Conservation (phyloP, 2,113 vertebrate genomes). For the Myotis lucifugus region DNA sequence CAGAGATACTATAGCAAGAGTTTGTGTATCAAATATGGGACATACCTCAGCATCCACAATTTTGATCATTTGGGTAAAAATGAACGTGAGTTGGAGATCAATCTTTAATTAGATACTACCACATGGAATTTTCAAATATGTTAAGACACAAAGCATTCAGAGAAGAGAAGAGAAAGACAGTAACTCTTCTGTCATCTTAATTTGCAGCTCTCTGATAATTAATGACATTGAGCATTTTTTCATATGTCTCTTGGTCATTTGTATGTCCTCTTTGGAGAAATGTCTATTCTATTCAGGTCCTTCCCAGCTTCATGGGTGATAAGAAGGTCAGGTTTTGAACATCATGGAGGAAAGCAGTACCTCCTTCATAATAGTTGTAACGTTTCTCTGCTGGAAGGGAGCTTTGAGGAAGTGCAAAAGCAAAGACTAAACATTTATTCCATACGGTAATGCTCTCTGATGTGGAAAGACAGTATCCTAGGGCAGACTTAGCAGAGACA, state of each 20-base stretch:
- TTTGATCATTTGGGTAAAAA: background rate
- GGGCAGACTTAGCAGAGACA: background rate
- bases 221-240: too few relatives aligned
- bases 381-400: background rate
- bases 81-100: background rate
- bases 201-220: too few relatives aligned
- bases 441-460: background rate
- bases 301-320: background rate
- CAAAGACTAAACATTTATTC: constrained; percentile 4
- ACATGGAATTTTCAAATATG: background rate
- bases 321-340: background rate
- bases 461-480: background rate
- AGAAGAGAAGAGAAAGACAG: background rate
- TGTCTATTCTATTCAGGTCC: too few relatives aligned
- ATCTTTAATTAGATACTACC: background rate
- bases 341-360: background rate
- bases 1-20: background rate
- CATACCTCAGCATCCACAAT: background rate
- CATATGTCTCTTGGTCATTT: too few relatives aligned
- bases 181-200: background rate
- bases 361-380: background rate
- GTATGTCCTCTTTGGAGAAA: too few relatives aligned
- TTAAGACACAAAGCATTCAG: background rate
- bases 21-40: background rate
- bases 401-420: background rate